phyloP scores from a whole-genome alignment of 2,888 invertebrate genomes.

The Stomorhina lunata region DNA sequence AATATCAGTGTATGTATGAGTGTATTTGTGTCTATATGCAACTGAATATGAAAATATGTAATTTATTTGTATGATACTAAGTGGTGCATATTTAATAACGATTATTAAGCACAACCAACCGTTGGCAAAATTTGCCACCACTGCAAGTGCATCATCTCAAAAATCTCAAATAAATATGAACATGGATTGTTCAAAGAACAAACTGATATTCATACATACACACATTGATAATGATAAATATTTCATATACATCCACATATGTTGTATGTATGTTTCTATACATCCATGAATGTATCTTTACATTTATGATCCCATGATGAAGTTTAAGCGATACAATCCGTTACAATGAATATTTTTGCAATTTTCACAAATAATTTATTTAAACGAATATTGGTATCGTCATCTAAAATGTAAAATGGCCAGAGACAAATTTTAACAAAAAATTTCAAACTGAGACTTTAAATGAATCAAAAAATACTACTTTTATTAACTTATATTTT shows the following conservation, averaged over 20 bases:
- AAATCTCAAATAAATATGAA: not conserved
- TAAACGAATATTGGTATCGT: not conserved
- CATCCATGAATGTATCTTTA: too few relatives aligned
- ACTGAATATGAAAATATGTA: slow-evolving; percentile 40
- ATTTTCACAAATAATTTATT: not conserved
- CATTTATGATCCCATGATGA: slow-evolving; percentile 18
- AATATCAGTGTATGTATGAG: not conserved
- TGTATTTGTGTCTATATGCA: not conserved
- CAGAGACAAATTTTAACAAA: too few relatives aligned
- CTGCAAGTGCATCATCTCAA: slow-evolving; percentile 30
- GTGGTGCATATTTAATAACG: slow-evolving; percentile 62
- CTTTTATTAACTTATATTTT: too few relatives aligned
- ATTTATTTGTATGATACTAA: slow-evolving; percentile 53
- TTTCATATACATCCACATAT: too few relatives aligned
- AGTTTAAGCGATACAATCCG: slow-evolving; percentile 38
- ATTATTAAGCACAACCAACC: slow-evolving; percentile 46
- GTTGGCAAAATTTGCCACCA: slow-evolving; percentile 41
- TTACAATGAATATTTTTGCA: slow-evolving; percentile 43
- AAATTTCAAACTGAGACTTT: too few relatives aligned
- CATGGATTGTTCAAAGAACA: not conserved
- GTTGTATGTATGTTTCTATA: too few relatives aligned
- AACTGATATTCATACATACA: not conserved
- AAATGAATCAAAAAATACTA: too few relatives aligned
- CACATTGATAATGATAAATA: too few relatives aligned
- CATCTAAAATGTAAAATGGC: too few relatives aligned